Evolutionary conservation across 2,797 vertebrate species (phyloP), one percentile per base, ranked within the genome.

Genomic region (Cyprinella venusta): DNA sequence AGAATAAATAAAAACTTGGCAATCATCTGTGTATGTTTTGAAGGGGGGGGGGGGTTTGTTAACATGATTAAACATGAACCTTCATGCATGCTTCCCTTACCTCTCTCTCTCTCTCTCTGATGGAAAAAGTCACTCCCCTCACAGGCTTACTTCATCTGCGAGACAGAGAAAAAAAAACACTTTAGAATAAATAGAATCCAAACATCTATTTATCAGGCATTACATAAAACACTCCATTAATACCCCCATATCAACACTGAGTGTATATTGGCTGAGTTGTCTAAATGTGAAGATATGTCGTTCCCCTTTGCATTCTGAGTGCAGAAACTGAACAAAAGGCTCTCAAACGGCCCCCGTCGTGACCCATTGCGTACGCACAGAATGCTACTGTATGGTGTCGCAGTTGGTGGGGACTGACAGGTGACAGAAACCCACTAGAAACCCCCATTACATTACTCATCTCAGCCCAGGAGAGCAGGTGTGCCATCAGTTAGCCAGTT

Each of bases 141-240:
- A 85, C 90, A 87, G 88, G 90, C 86, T 94, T 92, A 94, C 92
- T 94, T 94, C 94, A 95, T 95, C 94, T 95, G 92, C 83, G 87
- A 89, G 90, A 86, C 84, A 92, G 87, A 91, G 88, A 88, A 86
- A 90, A 87, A n/a, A 70, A 79, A 80, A 80, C 65, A 72, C 48
- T 59, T 80, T 45, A 33, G 18, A 80, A 72, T 84, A 81, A 84
- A 89, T 91, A 92, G 84, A 91, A 92, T 87, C 84, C 85, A 78
- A 88, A 88, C 82, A 85, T 36, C 82, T 87, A 88, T 91, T 91
- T 90, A 92, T 91, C 87, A 88, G 50, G 21, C 65, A 40, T 21
- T 69, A 82, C 75, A 82, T 75, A 72, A 86, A 86, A 84, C 86
- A 78, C 75, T 61, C 80, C 68, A 76, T 84, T 82, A 87, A 82